Percentiles rank a stretch among this genome's conserved stretches.
phyloP scores from a whole-genome alignment of 2,113 vertebrate species.

The Phylloscopus whistleri region DNA sequence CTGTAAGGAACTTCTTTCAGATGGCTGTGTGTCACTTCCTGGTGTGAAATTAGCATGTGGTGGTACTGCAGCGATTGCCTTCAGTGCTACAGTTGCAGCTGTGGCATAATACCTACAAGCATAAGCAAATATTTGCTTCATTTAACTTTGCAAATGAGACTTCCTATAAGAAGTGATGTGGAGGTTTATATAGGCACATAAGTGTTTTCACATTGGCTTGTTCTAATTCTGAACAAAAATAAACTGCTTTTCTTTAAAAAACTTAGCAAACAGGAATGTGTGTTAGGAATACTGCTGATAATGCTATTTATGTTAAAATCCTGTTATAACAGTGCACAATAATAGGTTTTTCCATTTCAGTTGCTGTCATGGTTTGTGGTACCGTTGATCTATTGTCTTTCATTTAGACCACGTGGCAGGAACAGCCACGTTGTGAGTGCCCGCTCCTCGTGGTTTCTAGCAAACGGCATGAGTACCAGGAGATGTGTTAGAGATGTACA shows the following conservation, averaged over 20 bases:
- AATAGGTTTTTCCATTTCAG: not conserved
- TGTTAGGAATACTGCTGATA: not conserved
- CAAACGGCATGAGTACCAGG: not conserved
- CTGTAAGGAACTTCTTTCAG: not conserved
- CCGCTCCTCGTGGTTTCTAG: not conserved
- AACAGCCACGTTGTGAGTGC: not conserved
- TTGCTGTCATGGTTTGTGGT: not conserved
- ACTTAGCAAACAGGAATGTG: not conserved
- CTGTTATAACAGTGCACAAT: not conserved
- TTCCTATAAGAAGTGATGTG: not conserved
- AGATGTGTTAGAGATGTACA: not conserved
- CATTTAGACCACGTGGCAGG: not conserved
- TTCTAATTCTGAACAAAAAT: not conserved
- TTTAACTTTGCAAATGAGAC: not conserved
- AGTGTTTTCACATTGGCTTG: not conserved
- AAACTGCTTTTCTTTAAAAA: not conserved
- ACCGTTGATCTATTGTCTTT: not conserved
- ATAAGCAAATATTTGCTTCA: not conserved
- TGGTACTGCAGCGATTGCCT: not conserved
- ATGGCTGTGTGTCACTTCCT: constrained; percentile 11
- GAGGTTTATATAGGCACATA: not conserved
- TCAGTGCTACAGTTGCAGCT: not conserved
- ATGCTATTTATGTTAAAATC: not conserved
- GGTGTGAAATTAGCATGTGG: not conserved
- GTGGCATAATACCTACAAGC: not conserved